Base-by-base conservation (phyloP, 2,113 vertebrate species). In the Prunella himalayana region DNA sequence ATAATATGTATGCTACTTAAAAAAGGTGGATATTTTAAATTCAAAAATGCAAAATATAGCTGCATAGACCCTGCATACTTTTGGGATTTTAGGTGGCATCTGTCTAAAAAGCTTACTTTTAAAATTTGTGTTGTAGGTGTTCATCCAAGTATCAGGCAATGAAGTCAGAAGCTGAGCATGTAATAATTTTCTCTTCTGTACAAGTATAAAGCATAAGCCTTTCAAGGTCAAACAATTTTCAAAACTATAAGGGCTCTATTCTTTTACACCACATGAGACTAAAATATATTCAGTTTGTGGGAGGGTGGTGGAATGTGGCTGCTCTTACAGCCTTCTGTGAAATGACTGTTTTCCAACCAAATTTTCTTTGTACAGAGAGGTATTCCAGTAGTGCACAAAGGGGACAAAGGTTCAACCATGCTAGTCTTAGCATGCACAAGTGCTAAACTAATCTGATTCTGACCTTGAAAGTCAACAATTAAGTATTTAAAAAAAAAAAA, bases 121-220 rank as follows among this genome's bases (percentile, higher is more conserved):
- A 49, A 96, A 96, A 97, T 97, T 96, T 97, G 75, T 87, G 88
- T 97, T 95, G 84, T 88, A 97, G 97, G 64, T 93, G 41, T 78
- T 95, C 66, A 91, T 93, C 61, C 73, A 82, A 75, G 41, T 93
- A 92, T 86, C 53, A 90, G 22, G 69, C 89, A 95, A 91, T 96
- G 78, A 95, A 96, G 87, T 95, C 82, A 96, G 91, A 94, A 91
- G 95, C 35, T 80, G 53, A 94, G 7, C 20, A 25, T 94, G 35
- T 94, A 96, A 91, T 95, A 66, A 87, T 95, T 95, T 97, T 93
- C 51, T 88, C 7, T 89, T 75, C 82, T 86, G 37, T 65, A 83
- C 70, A 49, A 94, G 41, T 71, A 63, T 47, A 88, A 79, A 90
- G 42, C 39, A 82, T 45, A 64, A 89, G 54, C 7, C 68, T 84